phyloP scores from a whole-genome alignment of 1,140 invertebrate genomes.

The Hirudo medicinalis region DNA sequence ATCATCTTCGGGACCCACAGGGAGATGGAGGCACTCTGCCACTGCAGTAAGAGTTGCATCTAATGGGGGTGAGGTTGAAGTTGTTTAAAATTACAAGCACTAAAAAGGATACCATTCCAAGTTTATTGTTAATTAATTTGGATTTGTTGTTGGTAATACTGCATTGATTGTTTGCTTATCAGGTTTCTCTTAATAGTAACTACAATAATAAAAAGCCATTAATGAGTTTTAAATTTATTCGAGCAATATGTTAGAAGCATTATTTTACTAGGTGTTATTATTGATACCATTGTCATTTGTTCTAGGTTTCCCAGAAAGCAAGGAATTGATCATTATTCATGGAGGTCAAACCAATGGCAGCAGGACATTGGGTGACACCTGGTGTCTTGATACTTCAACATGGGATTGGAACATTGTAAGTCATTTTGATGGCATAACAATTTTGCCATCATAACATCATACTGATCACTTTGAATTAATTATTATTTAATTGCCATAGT shows the following conservation, averaged over 20 bases:
- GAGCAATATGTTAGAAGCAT: no score
- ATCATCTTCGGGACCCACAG: slow-evolving; percentile 28
- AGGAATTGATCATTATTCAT: neutral
- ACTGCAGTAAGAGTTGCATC: slow-evolving; percentile 20
- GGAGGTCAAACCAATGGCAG: slow-evolving; percentile 2
- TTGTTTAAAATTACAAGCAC: neutral
- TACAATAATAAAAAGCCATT: no score
- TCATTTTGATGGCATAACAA: neutral
- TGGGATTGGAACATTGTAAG: neutral
- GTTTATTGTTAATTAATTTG: no score
- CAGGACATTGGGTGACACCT: neutral
- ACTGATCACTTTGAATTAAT: neutral
- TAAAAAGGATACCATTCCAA: no score
- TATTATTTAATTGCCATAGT: neutral
- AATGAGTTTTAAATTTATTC: no score
- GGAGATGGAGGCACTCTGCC: slow-evolving; percentile 38
- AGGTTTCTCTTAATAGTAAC: no score
- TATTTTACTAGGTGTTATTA: no score
- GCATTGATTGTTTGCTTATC: neutral
- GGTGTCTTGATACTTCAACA: neutral
- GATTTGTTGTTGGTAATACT: neutral
- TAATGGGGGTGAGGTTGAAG: neutral
- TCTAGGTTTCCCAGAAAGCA: no score
- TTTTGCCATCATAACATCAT: no score
- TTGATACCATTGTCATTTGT: no score